phyloP scores from a whole-genome alignment of 2,888 invertebrate genomes.

The Pristionchus fissidentatus region DNA sequence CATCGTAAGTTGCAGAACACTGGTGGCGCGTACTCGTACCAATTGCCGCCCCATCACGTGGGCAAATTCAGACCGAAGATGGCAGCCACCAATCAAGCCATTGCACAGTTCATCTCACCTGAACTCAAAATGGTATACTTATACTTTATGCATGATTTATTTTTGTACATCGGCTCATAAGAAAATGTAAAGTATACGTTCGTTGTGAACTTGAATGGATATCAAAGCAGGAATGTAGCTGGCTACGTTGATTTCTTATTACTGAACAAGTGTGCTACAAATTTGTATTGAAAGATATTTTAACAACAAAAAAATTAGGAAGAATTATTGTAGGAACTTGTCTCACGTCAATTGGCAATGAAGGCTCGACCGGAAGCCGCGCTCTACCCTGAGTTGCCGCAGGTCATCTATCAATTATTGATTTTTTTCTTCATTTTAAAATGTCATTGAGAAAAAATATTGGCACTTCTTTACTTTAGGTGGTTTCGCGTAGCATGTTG shows the following conservation, averaged over 20 bases:
- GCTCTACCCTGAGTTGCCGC: slow-evolving; percentile 60
- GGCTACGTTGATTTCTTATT: background rate
- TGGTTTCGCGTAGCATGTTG: background rate
- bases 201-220: background rate
- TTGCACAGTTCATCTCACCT: slow-evolving; percentile 61
- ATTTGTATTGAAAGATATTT: background rate
- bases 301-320: no score
- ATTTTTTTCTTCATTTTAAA: background rate
- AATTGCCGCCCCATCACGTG: background rate
- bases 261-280: background rate
- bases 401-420: background rate
- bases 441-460: background rate
- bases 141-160: background rate
- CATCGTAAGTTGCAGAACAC: slow-evolving; percentile 5
- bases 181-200: background rate
- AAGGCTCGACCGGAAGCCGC: slow-evolving; percentile 57
- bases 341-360: slow-evolving; percentile 64
- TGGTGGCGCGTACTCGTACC: slow-evolving; percentile 13
- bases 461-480: background rate
- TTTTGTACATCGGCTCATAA: background rate
- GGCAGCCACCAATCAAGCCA: slow-evolving; percentile 54
- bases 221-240: background rate
- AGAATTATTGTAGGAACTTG: slow-evolving; percentile 57
- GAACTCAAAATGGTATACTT: slow-evolving; percentile 60
- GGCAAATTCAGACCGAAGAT: slow-evolving; percentile 62